phyloP scores from a whole-genome alignment of 2,797 vertebrate species.

The Picus viridis region DNA sequence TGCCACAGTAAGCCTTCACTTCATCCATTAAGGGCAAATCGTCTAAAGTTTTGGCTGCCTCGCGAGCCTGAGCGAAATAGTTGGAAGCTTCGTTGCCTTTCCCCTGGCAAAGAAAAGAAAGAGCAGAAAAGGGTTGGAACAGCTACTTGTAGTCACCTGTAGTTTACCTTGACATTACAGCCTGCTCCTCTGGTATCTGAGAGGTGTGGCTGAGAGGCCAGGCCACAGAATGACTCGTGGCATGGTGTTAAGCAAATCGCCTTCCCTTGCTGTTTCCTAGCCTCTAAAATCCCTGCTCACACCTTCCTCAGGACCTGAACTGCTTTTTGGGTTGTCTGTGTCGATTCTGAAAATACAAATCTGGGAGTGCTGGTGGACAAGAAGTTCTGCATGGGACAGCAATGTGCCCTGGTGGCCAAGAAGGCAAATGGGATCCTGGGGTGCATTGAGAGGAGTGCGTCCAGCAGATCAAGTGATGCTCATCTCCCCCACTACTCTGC shows the following conservation, averaged over 20 bases:
- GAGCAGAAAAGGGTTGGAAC: not conserved
- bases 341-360: not conserved
- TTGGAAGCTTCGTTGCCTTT: constrained; percentile 78
- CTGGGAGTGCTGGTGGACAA: not conserved
- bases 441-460: no score
- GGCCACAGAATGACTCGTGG: not conserved
- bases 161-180: not conserved
- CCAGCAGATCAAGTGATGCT: no score
- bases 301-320: not conserved
- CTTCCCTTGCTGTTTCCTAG: not conserved
- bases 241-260: not conserved
- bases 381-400: no score
- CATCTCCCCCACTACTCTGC: no score
- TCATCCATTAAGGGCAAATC: constrained; percentile 73
- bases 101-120: constrained; percentile 78
- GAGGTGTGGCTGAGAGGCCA: not conserved
- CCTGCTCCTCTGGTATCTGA: not conserved
- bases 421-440: no score
- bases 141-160: not conserved
- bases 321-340: not conserved
- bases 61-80: constrained; percentile 79
- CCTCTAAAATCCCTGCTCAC: not conserved
- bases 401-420: no score
- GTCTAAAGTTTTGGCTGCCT: constrained; percentile 68
- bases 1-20: constrained; percentile 80